phyloP scores from a whole-genome alignment of 2,888 invertebrate species.

The Tetragonisca angustula region DNA sequence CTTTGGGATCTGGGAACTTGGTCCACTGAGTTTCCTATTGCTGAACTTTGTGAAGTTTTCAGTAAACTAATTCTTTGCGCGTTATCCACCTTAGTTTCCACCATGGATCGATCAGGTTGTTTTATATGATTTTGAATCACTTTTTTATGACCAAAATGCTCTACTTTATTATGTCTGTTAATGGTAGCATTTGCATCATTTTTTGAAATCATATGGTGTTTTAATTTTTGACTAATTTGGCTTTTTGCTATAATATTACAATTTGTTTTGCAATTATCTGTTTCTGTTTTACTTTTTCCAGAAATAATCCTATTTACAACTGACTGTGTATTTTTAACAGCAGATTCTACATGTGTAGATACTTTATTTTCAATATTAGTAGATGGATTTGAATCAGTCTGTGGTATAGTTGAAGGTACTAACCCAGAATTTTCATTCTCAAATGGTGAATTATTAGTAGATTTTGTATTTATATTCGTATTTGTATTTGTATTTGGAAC shows the following conservation, averaged over 20 bases:
- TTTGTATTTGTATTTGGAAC: constrained; percentile 62
- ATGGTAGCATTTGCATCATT: constrained; percentile 67
- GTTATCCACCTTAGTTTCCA: constrained; percentile 70
- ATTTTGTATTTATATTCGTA: constrained; percentile 69
- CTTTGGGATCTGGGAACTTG: constrained; percentile 67
- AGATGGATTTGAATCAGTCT: constrained; percentile 58
- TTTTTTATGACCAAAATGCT: constrained; percentile 74
- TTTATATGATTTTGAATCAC: constrained; percentile 78
- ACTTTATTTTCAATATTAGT: constrained; percentile 58
- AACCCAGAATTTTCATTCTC: constrained; percentile 73
- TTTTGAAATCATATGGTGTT: constrained; percentile 77
- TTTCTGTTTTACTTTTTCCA: constrained; percentile 70
- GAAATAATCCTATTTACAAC: constrained; percentile 67
- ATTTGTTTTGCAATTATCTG: constrained; percentile 68
- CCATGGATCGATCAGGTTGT: constrained; percentile 64
- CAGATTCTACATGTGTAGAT: constrained; percentile 60
- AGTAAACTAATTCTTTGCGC: constrained; percentile 78
- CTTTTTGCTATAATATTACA: constrained; percentile 66
- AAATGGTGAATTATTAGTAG: constrained; percentile 67
- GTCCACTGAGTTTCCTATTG: constrained; percentile 65
- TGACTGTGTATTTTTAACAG: constrained; percentile 67
- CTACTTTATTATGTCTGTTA: constrained; percentile 76
- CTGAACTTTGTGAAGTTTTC: constrained; percentile 72
- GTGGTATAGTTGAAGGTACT: constrained; percentile 48
- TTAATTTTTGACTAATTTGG: constrained; percentile 77